Base-by-base conservation (phyloP, 2,113 vertebrate species). In the Percopsis transmontana region DNA sequence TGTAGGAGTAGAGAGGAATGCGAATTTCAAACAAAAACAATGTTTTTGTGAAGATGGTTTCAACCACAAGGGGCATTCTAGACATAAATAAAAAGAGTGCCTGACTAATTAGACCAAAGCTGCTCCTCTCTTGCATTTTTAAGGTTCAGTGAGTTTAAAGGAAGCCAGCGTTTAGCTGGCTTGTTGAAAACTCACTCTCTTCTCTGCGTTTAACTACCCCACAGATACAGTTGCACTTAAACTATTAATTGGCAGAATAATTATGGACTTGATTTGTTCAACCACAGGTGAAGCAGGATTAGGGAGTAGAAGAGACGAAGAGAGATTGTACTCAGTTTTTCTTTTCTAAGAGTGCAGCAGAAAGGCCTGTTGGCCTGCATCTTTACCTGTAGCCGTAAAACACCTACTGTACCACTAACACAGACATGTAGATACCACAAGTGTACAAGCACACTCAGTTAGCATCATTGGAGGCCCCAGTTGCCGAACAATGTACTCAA, bases 201-300 rank as follows among this genome's bases (percentile, higher is more conserved):
- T 51, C 59, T 74, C 74, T 58, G 59, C 45, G 12, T 80, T 87
- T 69, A 81, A 79, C 85, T 81, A 82, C 80, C 79, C 81, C 80
- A 78, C 76, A 85, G 80, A 77, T 74, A 84, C 72, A 68, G 78
- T 77, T 82, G 73, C 73, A 48, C 81, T 85, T 70, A 44, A n/a
- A n/a, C 45, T 68, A 68, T 81, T 91, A 86, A 91, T 87, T 91
- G 87, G 88, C 89, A 91, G 85, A 91, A 89, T 90, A 91, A 89
- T 90, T 90, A 90, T 84, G 84, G 82, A 82, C 82, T 83, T 80
- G 82, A 86, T 86, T 86, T 85, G 85, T 77, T 85, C 72, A 70
- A 80, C 80, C 81, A 85, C 66, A 72, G 80, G 81, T 42, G 70
- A 76, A 79, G 80, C 70, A 75, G 85, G 87, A 86, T 77, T 86